Evolutionary conservation across 2,888 invertebrate species (phyloP), one percentile per base, ranked within the genome.

Genomic region (Stenodera caucasica): DNA sequence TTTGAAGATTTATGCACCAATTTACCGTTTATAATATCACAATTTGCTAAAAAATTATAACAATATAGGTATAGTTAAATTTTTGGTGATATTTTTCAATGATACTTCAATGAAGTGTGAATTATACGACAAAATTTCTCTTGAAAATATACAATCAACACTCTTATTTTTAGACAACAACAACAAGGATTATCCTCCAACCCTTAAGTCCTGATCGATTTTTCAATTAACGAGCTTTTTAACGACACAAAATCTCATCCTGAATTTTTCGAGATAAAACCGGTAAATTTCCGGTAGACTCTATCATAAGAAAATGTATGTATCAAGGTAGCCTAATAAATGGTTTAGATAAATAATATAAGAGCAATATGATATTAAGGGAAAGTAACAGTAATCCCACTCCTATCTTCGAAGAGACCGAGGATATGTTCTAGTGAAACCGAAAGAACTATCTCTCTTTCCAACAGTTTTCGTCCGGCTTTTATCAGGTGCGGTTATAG

Each of bases 341-440:
- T n/a, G 2, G 4, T 12, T 45, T 45, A 15, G 8, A 18, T 11
- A n/a, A 52, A 52, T 30, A 30, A 32, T 5, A 33, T 18, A 12
- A 52, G 15, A 32, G 14, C 30, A 32, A 11, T 18, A 15, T 18
- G 29, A 52, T 30, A 52, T 52, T 18, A 33, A 52, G 52, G 52
- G 52, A 52, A 52, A 52, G 52, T 52, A 32, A 32, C 33, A 32
- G 52, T 6, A 6, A 14, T 33, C 52, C 52, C 52, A 52, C 52
- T 52, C 52, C 11, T 18, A 6, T 45, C 45, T 45, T 45, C 52
- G 14, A 32, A 30, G 9, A 52, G 14, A 18, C 30, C 32, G 32
- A 52, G 18, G 52, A 52, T 32, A 52, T 21, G 52, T 0, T 15
- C 3, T 52, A 8, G 52, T 52, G 52, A 32, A 52, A 45, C 45